Evolutionary conservation across 2,888 invertebrate species (phyloP), one percentile per base, ranked within the genome.

Genomic region (Pilophorus perplexus): DNA sequence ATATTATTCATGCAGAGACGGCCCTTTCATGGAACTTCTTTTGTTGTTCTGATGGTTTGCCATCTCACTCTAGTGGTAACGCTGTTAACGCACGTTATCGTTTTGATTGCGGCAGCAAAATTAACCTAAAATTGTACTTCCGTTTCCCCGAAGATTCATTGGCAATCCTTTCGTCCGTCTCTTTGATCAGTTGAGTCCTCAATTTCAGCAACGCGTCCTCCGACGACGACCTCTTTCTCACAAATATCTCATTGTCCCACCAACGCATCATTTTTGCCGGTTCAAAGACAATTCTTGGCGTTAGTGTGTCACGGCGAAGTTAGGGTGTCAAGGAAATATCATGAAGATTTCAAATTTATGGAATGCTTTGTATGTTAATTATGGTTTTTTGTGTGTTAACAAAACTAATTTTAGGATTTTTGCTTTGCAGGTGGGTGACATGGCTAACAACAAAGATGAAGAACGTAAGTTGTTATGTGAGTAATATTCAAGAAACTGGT

Each of bases 161-260:
- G 1, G 33, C 28, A n/a, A 46, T 27, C 22, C 16, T 48, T 12
- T 18, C 8, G n/a, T 62, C 62, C 28, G 16, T 48, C 20, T 46
- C 48, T 1, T n/a, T 44, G 16, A 62, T 62, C 14, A 62, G 28
- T 18, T 62, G 38, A 8, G 27, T 48, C 20, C 28, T 62, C 46
- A 62, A 33, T 20, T 16, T 27, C 8, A 62, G 38, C 10, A 62
- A 22, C 20, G 44, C 46, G 22, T 62, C 46, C 33, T 62, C 62
- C 18, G 62, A 62, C 14, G 22, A 12, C 33, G 28, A 33, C 20
- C 62, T n/a, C 10, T 28, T 46, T 20, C 18, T 62, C 16, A 46
- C 16, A 25, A 62, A 62, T 6, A 62, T 33, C 6, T 62, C 62
- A 27, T 62, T 62, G 10, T 62, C 62, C 62, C 62, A 62, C 62